Base-by-base conservation (phyloP, 2,888 invertebrate species). In the Craniophora ligustri region DNA sequence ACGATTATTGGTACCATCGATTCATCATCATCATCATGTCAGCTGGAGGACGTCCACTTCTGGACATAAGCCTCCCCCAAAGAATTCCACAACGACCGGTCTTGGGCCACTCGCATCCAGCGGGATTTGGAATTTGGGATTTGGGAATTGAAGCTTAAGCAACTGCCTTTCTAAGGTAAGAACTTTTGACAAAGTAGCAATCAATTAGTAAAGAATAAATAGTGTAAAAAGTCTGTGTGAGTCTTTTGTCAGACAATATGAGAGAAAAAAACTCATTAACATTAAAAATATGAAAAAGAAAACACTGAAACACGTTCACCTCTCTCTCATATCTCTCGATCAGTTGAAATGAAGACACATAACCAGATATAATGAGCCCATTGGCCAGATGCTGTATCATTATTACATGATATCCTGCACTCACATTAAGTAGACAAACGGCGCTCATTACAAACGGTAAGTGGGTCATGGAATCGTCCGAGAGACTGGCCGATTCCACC, bases 351-450 rank as follows among this genome's bases (percentile, higher is more conserved):
- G 85, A 87, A 87, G 86, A 86, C 78, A 72, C 76, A 86, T 78
- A 64, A 69, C 77, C 69, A 75, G 78, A 81, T 84, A 79, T 86
- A 86, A 89, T 85, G 86, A 85, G 79, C 78, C 79, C 69, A 84
- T 84, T 81, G 81, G 76, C 77, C 76, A 63, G 81, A 81, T 85
- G 84, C 87, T 89, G 89, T 87, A 87, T 89, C 88, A 89, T 89
- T 68, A 88, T 89, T 86, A 87, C 82, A 84, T 83, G 84, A 76
- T 88, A 89, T 88, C 87, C 87, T 79, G 75, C 72, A 81, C 79
- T 81, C 75, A 88, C 91, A 88, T 90, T 90, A 88, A 82, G 70
- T 75, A 82, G 88, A 90, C 85, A 87, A 86, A 90, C 86, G 84
- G 84, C 71, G 70, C 86, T 89, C 89, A 91, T 91, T 90, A 90